Percentiles rank a stretch among this genome's conserved stretches.
phyloP scores from a whole-genome alignment of 1,140 invertebrate species.

The Sycobia sp. region DNA sequence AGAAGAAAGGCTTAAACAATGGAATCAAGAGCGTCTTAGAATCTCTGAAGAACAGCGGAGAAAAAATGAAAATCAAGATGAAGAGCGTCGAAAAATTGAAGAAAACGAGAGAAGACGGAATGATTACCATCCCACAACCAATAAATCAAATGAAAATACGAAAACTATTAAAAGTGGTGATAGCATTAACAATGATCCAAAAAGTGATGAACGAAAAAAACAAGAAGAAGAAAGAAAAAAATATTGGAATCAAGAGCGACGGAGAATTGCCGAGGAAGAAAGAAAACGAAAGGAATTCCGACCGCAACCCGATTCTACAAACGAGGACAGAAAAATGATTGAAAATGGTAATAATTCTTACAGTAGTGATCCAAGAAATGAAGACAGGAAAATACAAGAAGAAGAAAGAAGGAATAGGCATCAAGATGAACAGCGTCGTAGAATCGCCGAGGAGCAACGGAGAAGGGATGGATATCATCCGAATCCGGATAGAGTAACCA shows the following conservation, averaged over 20 bases:
- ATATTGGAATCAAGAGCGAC: neutral
- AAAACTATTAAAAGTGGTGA: no score
- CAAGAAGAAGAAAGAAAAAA: neutral
- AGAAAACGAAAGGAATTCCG: no score
- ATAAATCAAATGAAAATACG: no score
- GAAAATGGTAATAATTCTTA: no score
- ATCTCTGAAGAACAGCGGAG: slow-evolving; percentile 8
- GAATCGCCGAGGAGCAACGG: neutral
- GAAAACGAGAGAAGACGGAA: neutral
- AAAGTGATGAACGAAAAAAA: neutral
- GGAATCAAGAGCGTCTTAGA: slow-evolving; percentile 7
- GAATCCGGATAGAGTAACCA: no score
- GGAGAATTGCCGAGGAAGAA: neutral
- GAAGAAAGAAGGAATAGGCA: neutral
- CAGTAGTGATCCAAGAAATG: neutral
- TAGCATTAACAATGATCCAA: neutral
- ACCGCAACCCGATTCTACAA: no score
- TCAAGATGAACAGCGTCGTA: neutral
- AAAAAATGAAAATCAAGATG: neutral
- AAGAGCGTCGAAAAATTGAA: neutral
- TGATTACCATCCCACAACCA: no score
- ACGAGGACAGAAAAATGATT: no score
- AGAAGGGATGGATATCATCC: no score
- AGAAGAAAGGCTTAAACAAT: neutral
- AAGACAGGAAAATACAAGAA: neutral